Conservation (phyloP, 2,888 invertebrate genomes). For the Charanyca ferruginea region DNA sequence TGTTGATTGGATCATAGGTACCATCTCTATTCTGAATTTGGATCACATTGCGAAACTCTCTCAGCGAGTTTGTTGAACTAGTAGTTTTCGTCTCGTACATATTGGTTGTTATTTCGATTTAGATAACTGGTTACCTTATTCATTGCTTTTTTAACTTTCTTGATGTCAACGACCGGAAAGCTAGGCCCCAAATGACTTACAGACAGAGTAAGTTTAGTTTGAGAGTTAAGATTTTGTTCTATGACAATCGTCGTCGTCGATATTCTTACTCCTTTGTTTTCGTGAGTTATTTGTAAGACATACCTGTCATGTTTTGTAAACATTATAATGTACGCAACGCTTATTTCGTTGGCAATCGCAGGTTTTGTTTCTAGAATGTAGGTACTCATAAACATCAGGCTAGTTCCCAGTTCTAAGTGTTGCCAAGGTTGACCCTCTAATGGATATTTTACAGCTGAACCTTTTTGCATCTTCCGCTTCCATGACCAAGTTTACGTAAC, state of each 20-base stretch:
- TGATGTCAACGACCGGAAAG: conserved; percentile 39
- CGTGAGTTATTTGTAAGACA: conserved; percentile 40
- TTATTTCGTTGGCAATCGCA: conserved; percentile 49
- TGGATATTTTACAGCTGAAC: conserved; percentile 64
- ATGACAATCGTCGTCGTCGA: conserved; percentile 28
- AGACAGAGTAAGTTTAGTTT: conserved; percentile 42
- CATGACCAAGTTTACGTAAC: conserved; percentile 42
- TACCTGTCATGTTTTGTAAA: conserved; percentile 62
- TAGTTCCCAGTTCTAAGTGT: conserved; percentile 61
- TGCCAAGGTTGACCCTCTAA: conserved; percentile 66
- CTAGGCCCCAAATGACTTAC: conserved; percentile 39
- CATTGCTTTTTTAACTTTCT: conserved; percentile 43
- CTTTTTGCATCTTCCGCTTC: conserved; percentile 63
- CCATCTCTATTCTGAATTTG: conserved; percentile 72
- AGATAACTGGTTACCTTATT: conserved; percentile 35
- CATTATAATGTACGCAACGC: conserved; percentile 42
- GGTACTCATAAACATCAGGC: conserved; percentile 47
- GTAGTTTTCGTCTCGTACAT: conserved; percentile 22
- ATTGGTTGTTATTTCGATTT: conserved; percentile 45
- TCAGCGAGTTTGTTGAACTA: conserved; percentile 58
- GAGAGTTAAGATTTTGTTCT: no score
- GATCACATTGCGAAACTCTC: conserved; percentile 71
- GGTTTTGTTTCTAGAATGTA: conserved; percentile 60
- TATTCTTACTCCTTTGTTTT: conserved; percentile 45
- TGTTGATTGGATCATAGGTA: conserved; percentile 74